A percentile compares a stretch with the other conserved stretches of the same genome.
Conservation (phyloP, 2,888 invertebrate species). For the Parnassius orleans region DNA sequence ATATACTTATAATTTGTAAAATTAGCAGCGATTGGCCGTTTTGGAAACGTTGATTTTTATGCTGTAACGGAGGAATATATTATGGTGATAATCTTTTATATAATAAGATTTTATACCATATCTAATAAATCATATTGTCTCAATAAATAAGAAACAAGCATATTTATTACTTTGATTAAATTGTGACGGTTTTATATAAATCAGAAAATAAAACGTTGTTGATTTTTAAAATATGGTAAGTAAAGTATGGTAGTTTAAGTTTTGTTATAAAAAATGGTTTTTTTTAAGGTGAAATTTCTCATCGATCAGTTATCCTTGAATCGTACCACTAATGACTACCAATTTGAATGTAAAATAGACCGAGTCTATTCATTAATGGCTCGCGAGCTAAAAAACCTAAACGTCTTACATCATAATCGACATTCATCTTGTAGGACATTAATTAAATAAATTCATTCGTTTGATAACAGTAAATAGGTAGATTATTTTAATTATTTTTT, state of each 20-base stretch:
- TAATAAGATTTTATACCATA: no score
- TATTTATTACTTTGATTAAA: slow-evolving; percentile 14
- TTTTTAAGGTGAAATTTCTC: slow-evolving; percentile 5
- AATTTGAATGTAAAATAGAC: slow-evolving; percentile 27
- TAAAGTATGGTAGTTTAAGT: not conserved
- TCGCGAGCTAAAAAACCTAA: slow-evolving; percentile 10
- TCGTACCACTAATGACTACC: slow-evolving; percentile 2
- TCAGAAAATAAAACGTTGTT: not conserved
- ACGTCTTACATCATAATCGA: slow-evolving; percentile 10
- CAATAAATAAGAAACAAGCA: not conserved
- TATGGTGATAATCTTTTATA: no score
- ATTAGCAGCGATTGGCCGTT: not conserved
- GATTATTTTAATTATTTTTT: no score
- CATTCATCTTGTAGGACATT: slow-evolving; percentile 3
- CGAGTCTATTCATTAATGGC: slow-evolving; percentile 12
- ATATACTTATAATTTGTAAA: slow-evolving; percentile 13
- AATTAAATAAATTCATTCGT: slow-evolving; percentile 1
- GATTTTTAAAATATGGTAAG: not conserved
- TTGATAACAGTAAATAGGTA: not conserved
- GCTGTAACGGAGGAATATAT: no score
- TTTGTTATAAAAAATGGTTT: not conserved
- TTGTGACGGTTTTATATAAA: slow-evolving; percentile 8
- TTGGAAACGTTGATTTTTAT: not conserved
- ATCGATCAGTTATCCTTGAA: slow-evolving; percentile 8
- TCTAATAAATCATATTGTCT: no score